Evolutionary conservation across 1,140 invertebrate genomes (phyloP).

Genomic region (Heterodera carotae): DNA sequence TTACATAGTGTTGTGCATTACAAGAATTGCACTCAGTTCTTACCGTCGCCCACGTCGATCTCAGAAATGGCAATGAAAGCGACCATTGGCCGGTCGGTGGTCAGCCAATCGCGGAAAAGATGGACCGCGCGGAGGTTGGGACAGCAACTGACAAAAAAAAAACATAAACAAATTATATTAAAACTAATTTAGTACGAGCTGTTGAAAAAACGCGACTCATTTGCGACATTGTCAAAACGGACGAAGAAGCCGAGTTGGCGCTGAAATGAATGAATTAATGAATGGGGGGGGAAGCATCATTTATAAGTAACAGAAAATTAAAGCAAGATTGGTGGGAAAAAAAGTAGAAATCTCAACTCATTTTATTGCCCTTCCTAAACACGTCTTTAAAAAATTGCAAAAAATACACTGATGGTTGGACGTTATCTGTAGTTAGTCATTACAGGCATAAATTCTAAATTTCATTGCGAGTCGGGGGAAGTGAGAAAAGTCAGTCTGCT

Average conservation of each 20-base stretch:
- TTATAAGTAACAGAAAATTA: not conserved
- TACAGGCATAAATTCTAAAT: too few species aligned
- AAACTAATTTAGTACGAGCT: constrained; percentile 12
- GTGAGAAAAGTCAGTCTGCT: too few species aligned
- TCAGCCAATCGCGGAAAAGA: constrained; percentile 14
- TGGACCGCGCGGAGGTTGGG: constrained; percentile 10
- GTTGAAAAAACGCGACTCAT: constrained; percentile 23
- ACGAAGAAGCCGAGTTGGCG: constrained; percentile 1
- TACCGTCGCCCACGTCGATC: constrained; percentile 17
- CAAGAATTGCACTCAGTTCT: not conserved
- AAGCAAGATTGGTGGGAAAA: too few species aligned
- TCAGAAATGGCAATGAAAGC: constrained; percentile 20
- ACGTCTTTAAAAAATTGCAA: too few species aligned
- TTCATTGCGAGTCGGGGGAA: too few species aligned
- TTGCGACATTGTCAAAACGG: constrained; percentile 6
- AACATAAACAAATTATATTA: not conserved
- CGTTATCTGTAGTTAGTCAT: too few species aligned
- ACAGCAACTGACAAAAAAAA: constrained; percentile 19
- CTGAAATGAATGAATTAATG: constrained; percentile 2
- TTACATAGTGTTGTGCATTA: too few species aligned
- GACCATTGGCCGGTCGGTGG: constrained; percentile 14
- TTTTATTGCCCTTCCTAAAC: too few species aligned
- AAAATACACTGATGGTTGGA: too few species aligned
- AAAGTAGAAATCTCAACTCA: too few species aligned
- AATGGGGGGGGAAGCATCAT: not conserved